These are phyloP conservation scores for Lota lota DNA, from an alignment of 2,113 vertebrate species.

Conservation along the genomic window DNA sequence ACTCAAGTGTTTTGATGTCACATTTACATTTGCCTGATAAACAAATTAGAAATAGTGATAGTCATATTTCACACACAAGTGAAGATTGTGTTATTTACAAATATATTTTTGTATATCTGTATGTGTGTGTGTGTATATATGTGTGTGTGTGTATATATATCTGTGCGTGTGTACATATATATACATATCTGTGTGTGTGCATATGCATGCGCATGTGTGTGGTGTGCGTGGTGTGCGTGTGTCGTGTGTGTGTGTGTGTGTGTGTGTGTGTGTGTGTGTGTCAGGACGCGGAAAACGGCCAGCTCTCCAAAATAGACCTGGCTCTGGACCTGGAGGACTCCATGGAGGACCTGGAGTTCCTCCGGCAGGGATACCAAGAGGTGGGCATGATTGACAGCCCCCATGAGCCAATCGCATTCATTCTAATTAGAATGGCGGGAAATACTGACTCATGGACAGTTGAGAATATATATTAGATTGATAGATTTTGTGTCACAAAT, in stretches of 20 bases:
- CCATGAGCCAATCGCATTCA: background rate
- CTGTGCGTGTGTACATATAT: background rate
- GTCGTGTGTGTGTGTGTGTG: background rate
- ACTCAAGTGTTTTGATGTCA: background rate
- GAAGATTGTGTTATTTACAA: too few relatives aligned
- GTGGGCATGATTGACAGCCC: slow-evolving; percentile 44
- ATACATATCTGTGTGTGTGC: background rate
- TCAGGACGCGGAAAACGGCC: slow-evolving; percentile 71
- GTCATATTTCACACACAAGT: too few relatives aligned
- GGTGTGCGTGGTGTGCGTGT: background rate
- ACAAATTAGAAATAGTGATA: too few relatives aligned
- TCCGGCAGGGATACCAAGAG: slow-evolving; percentile 71
- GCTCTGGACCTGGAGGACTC: slow-evolving; percentile 70
- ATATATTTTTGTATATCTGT: too few relatives aligned
- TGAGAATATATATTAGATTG: too few relatives aligned
- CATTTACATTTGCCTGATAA: too few relatives aligned
- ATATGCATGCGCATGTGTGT: too few relatives aligned
- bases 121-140: too few relatives aligned
- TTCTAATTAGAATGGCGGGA: background rate
- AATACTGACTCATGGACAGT: background rate
- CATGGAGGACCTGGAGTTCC: slow-evolving; percentile 68
- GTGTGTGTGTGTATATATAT: too few relatives aligned
- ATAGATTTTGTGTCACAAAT: too few relatives aligned
- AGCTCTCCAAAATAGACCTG: slow-evolving; percentile 59
- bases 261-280: slow-evolving; percentile 6